These are phyloP conservation scores for Rotaria macrura DNA, from an alignment of 2,888 invertebrate species.

Conservation along the genomic window DNA sequence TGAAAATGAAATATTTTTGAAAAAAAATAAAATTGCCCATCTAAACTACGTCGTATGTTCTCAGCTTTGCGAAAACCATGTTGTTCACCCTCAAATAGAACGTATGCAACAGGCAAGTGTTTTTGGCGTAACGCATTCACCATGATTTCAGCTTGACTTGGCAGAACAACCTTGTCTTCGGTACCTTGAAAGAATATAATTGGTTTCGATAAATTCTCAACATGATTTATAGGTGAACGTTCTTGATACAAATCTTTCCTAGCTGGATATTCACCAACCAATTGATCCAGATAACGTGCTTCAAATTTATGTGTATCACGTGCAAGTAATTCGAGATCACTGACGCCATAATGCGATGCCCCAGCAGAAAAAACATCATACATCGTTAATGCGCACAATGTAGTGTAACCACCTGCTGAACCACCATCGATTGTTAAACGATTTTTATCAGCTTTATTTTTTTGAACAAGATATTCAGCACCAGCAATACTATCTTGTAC, in stretches of 20 bases:
- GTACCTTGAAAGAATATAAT: conserved; percentile 50
- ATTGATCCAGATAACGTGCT: conserved; percentile 45
- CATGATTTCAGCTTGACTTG: conserved; percentile 48
- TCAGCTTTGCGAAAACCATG: conserved; percentile 51
- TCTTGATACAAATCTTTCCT: conserved; percentile 40
- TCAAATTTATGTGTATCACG: conserved; percentile 52
- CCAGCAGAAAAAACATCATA: conserved; percentile 37
- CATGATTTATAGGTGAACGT: conserved; percentile 47
- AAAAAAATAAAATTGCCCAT: conserved; percentile 50
- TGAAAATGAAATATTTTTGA: conserved; percentile 42
- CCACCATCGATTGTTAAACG: conserved; percentile 50
- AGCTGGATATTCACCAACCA: conserved; percentile 41
- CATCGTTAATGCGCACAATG: conserved; percentile 36
- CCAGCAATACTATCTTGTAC: conserved; percentile 49
- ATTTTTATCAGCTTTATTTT: conserved; percentile 41
- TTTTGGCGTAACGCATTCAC: conserved; percentile 46
- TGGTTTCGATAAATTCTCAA: conserved; percentile 46
- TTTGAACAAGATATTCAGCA: conserved; percentile 42
- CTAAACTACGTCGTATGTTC: conserved; percentile 47
- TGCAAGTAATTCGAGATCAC: conserved; percentile 47
- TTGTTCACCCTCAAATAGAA: conserved; percentile 50
- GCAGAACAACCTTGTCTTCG: conserved; percentile 50
- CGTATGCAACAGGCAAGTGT: conserved; percentile 45
- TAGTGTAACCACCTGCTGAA: conserved; percentile 49
- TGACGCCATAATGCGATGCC: conserved; percentile 49